A percentile compares a stretch with the other conserved stretches of the same genome.
Evolutionary conservation across 2,113 vertebrate species (phyloP).

Genomic region (Tylochromis polylepis): DNA sequence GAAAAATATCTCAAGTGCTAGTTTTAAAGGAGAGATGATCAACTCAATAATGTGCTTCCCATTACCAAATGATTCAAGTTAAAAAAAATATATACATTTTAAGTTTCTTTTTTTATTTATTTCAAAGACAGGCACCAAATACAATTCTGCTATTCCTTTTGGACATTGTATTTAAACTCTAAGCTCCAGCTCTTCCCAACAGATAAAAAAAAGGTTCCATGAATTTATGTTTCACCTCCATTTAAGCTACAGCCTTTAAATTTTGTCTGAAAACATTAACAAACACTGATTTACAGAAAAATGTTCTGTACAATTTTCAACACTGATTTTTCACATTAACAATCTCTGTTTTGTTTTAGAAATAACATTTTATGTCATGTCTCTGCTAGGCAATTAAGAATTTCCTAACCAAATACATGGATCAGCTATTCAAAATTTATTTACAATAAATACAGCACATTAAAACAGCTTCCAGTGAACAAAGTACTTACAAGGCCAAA

Average conservation of each 20-base stretch:
- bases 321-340: neutral
- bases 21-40: neutral
- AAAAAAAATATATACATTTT: neutral
- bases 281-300: neutral
- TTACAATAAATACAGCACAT: neutral
- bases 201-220: neutral
- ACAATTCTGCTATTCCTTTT: neutral
- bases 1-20: neutral
- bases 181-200: neutral
- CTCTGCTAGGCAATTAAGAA: neutral
- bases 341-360: neutral
- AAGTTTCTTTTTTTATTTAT: neutral
- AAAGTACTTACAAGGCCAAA: constrained; percentile 91
- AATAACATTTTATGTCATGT: neutral
- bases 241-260: neutral
- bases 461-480: neutral
- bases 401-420: neutral
- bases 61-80: neutral
- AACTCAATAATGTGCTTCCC: neutral
- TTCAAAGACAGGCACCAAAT: neutral
- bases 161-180: neutral
- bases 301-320: neutral
- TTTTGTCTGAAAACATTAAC: neutral
- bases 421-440: neutral
- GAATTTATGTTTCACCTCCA: neutral